phyloP scores from a whole-genome alignment of 2,797 vertebrate species.

The Ispidina lecontei region DNA sequence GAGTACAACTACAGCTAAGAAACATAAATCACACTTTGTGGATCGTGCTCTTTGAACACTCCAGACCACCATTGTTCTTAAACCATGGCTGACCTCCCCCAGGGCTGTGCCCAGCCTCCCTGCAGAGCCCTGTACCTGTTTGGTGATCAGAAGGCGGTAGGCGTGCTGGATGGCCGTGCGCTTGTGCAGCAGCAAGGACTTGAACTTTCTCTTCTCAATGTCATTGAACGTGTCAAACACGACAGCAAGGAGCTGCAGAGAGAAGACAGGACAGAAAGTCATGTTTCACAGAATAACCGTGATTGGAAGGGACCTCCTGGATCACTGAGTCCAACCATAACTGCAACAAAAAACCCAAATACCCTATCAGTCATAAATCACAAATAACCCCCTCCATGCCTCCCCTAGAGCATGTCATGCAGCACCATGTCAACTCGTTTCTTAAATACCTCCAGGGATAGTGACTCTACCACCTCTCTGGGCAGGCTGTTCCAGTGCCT shows the following conservation, averaged over 20 bases:
- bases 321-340: no score
- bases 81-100: no score
- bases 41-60: background rate
- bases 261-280: background rate
- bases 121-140: slow-evolving; percentile 80
- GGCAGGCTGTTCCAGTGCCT: no score
- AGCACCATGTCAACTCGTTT: no score
- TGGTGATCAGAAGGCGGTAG: slow-evolving; percentile 89
- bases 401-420: no score
- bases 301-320: no score
- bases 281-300: background rate
- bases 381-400: no score
- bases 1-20: background rate
- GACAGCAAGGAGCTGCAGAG: slow-evolving; percentile 90
- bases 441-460: no score
- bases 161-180: slow-evolving; percentile 92
- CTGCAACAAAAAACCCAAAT: no score
- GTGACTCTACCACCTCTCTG: no score
- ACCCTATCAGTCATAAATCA: no score
- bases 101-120: background rate
- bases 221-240: slow-evolving; percentile 98
- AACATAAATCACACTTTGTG: background rate
- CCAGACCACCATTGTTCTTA: background rate
- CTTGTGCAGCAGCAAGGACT: slow-evolving; percentile 94
- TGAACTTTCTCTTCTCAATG: slow-evolving; percentile 97